phyloP scores from a whole-genome alignment of 1,140 invertebrate species.

The Parapsyche elsis region DNA sequence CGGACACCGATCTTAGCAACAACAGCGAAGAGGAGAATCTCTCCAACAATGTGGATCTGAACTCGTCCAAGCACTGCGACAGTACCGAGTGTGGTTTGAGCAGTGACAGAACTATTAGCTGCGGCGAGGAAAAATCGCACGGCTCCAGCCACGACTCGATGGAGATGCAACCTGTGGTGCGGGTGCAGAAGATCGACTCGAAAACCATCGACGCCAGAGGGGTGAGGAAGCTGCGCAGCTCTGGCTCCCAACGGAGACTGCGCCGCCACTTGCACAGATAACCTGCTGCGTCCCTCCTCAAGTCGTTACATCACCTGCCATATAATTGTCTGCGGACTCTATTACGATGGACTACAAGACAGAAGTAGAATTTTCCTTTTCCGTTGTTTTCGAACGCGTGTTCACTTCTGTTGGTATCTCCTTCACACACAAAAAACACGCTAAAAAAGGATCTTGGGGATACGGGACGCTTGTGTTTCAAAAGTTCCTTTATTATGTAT shows the following conservation, averaged over 20 bases:
- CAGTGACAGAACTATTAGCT: slow-evolving; percentile 37
- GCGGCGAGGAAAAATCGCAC: slow-evolving; percentile 53
- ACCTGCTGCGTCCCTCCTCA: slow-evolving; percentile 54
- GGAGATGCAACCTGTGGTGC: slow-evolving; percentile 64
- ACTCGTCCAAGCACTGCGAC: slow-evolving; percentile 32
- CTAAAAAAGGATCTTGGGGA: slow-evolving; percentile 41
- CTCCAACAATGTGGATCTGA: slow-evolving; percentile 9
- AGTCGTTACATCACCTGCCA: slow-evolving; percentile 32
- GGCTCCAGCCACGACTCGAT: slow-evolving; percentile 48
- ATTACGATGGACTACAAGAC: slow-evolving; percentile 27
- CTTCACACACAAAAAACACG: neutral
- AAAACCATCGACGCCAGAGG: slow-evolving; percentile 55
- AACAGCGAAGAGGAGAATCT: slow-evolving; percentile 35
- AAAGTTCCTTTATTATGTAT: slow-evolving; percentile 39
- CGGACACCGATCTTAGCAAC: slow-evolving; percentile 42
- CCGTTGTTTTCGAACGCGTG: neutral
- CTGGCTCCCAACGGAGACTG: slow-evolving; percentile 45
- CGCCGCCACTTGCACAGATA: slow-evolving; percentile 58
- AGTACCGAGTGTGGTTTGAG: slow-evolving; percentile 25
- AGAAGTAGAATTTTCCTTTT: neutral
- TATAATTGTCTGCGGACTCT: slow-evolving; percentile 37
- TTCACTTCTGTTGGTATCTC: slow-evolving; percentile 12
- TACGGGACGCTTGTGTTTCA: slow-evolving; percentile 48
- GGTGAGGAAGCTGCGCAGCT: slow-evolving; percentile 58
- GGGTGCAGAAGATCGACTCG: slow-evolving; percentile 63